Percentiles rank a stretch among this genome's conserved stretches.
These are phyloP conservation scores for Amphibalanus amphitrite DNA, from an alignment of 1,140 invertebrate species.

Conservation along the genomic window DNA sequence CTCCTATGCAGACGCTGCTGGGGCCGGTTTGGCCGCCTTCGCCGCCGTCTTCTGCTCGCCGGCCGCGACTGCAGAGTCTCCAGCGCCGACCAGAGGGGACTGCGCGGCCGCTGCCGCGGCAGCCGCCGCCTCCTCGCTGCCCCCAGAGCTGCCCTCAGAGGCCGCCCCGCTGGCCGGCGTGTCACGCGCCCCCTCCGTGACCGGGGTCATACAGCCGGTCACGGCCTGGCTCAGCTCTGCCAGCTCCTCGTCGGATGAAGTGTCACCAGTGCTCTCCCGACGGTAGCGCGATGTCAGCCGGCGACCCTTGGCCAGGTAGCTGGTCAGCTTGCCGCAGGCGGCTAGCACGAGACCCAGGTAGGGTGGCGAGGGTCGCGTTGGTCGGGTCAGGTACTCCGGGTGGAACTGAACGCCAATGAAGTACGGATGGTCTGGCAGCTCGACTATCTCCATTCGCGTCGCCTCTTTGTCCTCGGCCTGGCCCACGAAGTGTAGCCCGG, in stretches of 20 bases:
- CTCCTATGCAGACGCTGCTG: too few relatives aligned
- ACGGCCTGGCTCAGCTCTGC: background rate
- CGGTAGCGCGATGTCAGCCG: background rate
- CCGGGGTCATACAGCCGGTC: background rate
- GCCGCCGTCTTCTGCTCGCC: too few relatives aligned
- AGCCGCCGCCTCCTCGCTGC: too few relatives aligned
- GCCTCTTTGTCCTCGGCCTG: slow-evolving; percentile 52
- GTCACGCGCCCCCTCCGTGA: background rate
- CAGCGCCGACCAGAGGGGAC: too few relatives aligned
- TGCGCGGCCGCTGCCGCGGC: too few relatives aligned
- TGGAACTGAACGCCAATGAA: slow-evolving; percentile 95
- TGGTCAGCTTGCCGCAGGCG: slow-evolving; percentile 51
- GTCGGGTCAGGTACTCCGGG: slow-evolving; percentile 73
- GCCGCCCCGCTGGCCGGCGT: background rate
- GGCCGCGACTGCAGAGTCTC: too few relatives aligned
- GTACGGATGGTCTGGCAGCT: slow-evolving; percentile 58
- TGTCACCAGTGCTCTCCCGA: background rate
- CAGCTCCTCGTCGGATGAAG: background rate
- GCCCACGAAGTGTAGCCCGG: slow-evolving; percentile 83
- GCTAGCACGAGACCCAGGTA: slow-evolving; percentile 88
- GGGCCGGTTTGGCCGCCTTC: too few relatives aligned
- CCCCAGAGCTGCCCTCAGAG: too few relatives aligned
- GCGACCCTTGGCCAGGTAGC: slow-evolving; percentile 44
- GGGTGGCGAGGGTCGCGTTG: slow-evolving; percentile 81
- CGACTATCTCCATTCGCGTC: slow-evolving; percentile 48